These are phyloP conservation scores for Melipona quadrifasciata DNA, from an alignment of 1,140 invertebrate genomes.

Conservation along the genomic window DNA sequence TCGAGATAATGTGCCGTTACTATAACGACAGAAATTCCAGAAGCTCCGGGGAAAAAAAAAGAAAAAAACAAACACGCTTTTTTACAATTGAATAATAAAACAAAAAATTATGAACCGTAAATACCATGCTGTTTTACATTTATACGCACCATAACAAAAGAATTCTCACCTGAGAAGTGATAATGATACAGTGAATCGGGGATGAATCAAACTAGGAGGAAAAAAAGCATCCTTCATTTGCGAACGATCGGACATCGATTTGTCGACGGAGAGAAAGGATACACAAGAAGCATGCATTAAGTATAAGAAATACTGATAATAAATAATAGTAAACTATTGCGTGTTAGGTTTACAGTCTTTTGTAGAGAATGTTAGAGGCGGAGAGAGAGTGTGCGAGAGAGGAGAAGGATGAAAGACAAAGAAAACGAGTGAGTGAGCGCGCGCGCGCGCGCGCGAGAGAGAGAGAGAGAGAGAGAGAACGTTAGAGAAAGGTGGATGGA, in stretches of 20 bases:
- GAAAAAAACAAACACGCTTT: background rate
- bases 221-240: background rate
- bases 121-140: slow-evolving; percentile 20
- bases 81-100: slow-evolving; percentile 24
- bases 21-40: background rate
- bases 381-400: slow-evolving; percentile 20
- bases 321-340: slow-evolving; percentile 73
- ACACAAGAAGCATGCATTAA: slow-evolving; percentile 66
- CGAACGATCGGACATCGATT: slow-evolving; percentile 48
- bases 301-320: slow-evolving; percentile 74
- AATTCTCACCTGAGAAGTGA: background rate
- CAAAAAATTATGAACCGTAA: background rate
- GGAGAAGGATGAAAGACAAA: background rate
- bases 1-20: background rate
- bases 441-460: background rate
- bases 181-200: background rate
- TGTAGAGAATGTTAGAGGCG: slow-evolving; percentile 62
- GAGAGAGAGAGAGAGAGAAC: slow-evolving; percentile 1
- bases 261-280: slow-evolving; percentile 51
- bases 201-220: background rate
- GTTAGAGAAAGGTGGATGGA: background rate
- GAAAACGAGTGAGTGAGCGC: background rate
- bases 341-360: slow-evolving; percentile 73
- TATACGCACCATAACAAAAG: background rate
- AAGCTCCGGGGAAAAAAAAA: background rate